Conservation (phyloP, 2,888 invertebrate species). For the Oscheius myriophilus region DNA sequence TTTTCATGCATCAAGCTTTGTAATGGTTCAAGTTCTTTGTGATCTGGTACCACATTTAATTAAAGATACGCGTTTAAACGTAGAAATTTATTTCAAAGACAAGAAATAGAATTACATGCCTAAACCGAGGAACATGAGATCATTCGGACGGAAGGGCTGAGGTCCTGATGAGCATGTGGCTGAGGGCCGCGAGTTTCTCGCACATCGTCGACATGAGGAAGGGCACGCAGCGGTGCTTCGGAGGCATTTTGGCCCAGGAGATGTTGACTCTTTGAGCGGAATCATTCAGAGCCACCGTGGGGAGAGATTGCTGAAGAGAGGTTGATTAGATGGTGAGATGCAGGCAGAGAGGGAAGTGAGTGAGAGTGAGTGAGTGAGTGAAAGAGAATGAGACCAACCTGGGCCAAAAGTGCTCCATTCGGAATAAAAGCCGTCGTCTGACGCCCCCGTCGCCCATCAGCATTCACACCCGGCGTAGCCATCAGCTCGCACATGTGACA, state of each 20-base stretch:
- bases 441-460: background rate
- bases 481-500: conserved; percentile 24
- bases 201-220: conserved; percentile 19
- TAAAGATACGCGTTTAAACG: too few species aligned
- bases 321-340: background rate
- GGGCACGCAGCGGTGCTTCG: conserved; percentile 24
- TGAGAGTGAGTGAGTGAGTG: too few species aligned
- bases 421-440: background rate
- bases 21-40: too few species aligned
- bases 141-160: background rate
- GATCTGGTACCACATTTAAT: too few species aligned
- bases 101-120: too few species aligned
- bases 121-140: too few species aligned
- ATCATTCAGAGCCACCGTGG: conserved; percentile 8
- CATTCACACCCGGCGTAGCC: background rate
- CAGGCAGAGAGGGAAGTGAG: too few species aligned
- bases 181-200: conserved; percentile 15
- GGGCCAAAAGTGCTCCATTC: conserved; percentile 14
- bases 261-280: background rate
- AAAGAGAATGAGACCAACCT: background rate
- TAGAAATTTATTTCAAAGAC: too few species aligned
- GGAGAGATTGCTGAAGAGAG: conserved; percentile 15
- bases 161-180: conserved; percentile 16
- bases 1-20: too few species aligned
- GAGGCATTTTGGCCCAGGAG: conserved; percentile 4